Conservation (phyloP, 2,797 vertebrate species). For the Myoxocephalus aenaeus region DNA sequence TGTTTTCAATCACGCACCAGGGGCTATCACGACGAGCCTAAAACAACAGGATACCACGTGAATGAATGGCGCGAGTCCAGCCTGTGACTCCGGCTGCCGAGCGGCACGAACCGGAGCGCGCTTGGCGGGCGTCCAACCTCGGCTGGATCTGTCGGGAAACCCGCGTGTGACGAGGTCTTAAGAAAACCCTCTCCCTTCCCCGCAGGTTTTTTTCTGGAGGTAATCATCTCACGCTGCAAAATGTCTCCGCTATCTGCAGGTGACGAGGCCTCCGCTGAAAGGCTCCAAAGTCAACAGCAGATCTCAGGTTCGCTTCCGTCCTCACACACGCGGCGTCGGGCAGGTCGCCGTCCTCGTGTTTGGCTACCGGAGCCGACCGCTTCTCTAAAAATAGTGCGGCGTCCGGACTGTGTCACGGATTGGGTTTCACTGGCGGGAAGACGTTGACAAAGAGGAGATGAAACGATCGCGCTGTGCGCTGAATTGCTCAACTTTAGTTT, state of each 20-base stretch:
- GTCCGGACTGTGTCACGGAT: conserved; percentile 35
- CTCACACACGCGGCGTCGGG: conserved; percentile 27
- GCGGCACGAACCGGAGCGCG: conserved; percentile 40
- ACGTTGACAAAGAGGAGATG: conserved; percentile 35
- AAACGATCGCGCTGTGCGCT: conserved; percentile 1
- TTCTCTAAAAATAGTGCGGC: conserved; percentile 53
- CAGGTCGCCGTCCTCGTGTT: conserved; percentile 60
- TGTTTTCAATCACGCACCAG: conserved; percentile 73
- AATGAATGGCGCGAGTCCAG: conserved; percentile 66
- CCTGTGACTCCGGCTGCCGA: conserved; percentile 41
- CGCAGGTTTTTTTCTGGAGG: neutral
- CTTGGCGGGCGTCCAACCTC: conserved; percentile 53
- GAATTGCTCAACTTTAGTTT: conserved; percentile 16
- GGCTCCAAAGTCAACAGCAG: conserved; percentile 71
- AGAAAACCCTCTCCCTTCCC: conserved; percentile 42
- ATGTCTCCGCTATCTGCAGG: conserved; percentile 46
- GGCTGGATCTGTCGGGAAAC: conserved; percentile 53
- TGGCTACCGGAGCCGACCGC: conserved; percentile 39
- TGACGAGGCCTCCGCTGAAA: conserved; percentile 31
- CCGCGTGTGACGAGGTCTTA: conserved; percentile 26
- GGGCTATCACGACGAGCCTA: conserved; percentile 68
- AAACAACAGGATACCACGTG: conserved; percentile 76
- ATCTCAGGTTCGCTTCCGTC: conserved; percentile 59
- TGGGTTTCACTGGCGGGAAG: conserved; percentile 16
- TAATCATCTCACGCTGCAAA: conserved; percentile 41